Percentiles rank a stretch among this genome's conserved stretches.
These are phyloP conservation scores for Piscicola geometra DNA, from an alignment of 2,888 invertebrate species.

Conservation along the genomic window DNA sequence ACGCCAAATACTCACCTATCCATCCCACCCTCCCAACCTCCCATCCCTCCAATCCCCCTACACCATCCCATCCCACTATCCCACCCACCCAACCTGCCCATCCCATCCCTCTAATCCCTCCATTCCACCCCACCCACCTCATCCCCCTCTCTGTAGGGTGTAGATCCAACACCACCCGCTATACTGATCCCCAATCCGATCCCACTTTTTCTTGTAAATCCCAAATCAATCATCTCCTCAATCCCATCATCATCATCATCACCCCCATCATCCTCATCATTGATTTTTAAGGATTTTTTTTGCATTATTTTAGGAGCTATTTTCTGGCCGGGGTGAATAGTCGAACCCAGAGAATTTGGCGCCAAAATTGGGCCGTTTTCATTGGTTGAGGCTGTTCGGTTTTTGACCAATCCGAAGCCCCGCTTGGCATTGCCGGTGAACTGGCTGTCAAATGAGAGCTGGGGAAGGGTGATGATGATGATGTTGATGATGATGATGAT, in stretches of 20 bases:
- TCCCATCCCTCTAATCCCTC: too few relatives aligned
- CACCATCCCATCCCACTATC: slow-evolving; percentile 59
- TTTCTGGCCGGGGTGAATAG: too few relatives aligned
- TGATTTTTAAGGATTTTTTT: too few relatives aligned
- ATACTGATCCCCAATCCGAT: slow-evolving; percentile 86
- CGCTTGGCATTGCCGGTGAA: slow-evolving; percentile 26
- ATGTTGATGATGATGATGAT: too few relatives aligned
- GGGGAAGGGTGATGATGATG: too few relatives aligned
- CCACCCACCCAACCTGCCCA: too few relatives aligned
- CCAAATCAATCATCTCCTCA: slow-evolving; percentile 26
- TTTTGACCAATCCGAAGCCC: slow-evolving; percentile 26
- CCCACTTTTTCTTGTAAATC: slow-evolving; percentile 56
- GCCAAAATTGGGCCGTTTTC: neutral
- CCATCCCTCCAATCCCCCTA: slow-evolving; percentile 1
- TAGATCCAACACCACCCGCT: slow-evolving; percentile 93
- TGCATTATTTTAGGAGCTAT: too few relatives aligned
- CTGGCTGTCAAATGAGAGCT: slow-evolving; percentile 21
- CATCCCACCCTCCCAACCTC: too few relatives aligned
- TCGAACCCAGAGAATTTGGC: too few relatives aligned
- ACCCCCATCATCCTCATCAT: slow-evolving; percentile 24
- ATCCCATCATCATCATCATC: slow-evolving; percentile 22
- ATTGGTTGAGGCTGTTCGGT: neutral
- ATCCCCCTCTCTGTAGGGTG: slow-evolving; percentile 90
- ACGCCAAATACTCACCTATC: too few relatives aligned
- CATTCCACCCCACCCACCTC: too few relatives aligned